A percentile compares a stretch with the other conserved stretches of the same genome.
Conservation (phyloP, 2,797 vertebrate species). For the Saxicola maurus region DNA sequence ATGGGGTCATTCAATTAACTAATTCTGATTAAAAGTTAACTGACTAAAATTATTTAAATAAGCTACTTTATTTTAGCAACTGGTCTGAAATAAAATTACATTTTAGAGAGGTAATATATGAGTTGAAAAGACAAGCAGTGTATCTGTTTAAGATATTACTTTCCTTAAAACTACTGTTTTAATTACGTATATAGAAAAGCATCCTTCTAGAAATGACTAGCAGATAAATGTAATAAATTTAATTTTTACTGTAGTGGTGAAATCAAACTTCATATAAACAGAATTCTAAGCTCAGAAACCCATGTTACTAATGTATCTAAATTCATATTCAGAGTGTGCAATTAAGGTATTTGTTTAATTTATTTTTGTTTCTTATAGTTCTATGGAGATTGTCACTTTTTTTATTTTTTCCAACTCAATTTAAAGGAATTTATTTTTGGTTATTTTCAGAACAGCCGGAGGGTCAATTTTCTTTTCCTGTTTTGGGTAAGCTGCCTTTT, state of each 20-base stretch:
- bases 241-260: background rate
- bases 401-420: background rate
- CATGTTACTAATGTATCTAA: background rate
- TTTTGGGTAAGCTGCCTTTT: background rate
- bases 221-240: background rate
- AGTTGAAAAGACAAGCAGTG: background rate
- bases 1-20: background rate
- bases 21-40: background rate
- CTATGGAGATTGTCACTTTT: accelerated
- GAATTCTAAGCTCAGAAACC: background rate
- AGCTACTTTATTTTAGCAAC: background rate
- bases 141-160: background rate
- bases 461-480: background rate
- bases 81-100: background rate
- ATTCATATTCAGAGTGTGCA: background rate
- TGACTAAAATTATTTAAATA: background rate
- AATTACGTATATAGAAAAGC: background rate
- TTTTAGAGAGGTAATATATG: background rate
- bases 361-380: background rate
- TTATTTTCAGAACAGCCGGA: background rate
- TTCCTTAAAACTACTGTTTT: background rate
- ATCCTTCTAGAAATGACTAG: background rate
- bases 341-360: background rate
- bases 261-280: background rate
- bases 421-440: background rate